Base-by-base conservation (phyloP, 2,797 vertebrate genomes). In the Zalophus californianus region DNA sequence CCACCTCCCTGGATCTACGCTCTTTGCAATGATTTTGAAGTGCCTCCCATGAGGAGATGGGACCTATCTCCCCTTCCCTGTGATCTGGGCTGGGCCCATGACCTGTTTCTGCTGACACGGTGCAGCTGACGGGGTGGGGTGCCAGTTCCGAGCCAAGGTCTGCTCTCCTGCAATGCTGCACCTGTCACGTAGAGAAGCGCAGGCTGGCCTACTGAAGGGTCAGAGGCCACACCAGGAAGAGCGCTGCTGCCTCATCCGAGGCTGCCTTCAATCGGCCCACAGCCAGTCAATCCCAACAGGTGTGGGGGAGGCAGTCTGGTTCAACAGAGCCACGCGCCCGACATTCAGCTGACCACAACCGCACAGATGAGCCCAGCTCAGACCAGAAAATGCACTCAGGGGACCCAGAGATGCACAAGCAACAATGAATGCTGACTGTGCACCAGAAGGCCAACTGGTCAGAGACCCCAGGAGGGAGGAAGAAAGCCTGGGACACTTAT, bases 401-500 rank as follows among this genome's bases (percentile, higher is more conserved):
- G 62, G 41, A 16, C 60, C 21, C 68, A 73, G 18, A 75, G 32
- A 32, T 14, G 13, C 54, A 4, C 1, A 9, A 50, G 50, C 48
- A 88, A 14, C 1, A 35, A 60, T 3, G 77, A 50, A 35, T 54
- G 41, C 29, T 35, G 44, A 58, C 0, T 3, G 44, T 32, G 16
- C 72, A 38, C 12, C 23, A 29, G 75, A 60, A n/a, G 32, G n/a
- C 1, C 7, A 56, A 41, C 7, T 35, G 18, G 48, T 44, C 35
- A n/a, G 60, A 56, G 86, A 66, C 0, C 3, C 16, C 15, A 29
- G 32, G 3, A 66, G n/a, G 16, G 41, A 85, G 62, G 18, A 41
- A 80, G 64, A 73, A 0, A n/a, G 50, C 6, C 4, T 6, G 29
- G 8, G n/a, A 4, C 13, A 50, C 38, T 16, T 6, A 62, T 9